Evolutionary conservation across 2,113 vertebrate genomes (phyloP), one percentile per base, ranked within the genome.

Genomic region (Periophthalmus modestus): DNA sequence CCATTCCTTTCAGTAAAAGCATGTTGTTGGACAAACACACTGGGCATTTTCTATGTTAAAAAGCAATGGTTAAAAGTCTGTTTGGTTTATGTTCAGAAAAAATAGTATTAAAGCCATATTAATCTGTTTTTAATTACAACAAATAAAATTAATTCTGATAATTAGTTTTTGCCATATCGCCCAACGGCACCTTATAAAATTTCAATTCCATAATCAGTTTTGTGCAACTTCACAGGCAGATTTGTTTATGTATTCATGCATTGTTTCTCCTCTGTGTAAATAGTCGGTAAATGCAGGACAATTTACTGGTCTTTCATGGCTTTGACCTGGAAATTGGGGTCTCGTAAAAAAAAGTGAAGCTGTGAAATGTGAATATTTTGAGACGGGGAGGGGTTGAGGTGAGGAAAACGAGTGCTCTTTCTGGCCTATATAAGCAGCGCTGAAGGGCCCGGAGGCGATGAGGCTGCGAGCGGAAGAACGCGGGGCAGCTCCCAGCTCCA

Each of bases 361-460:
- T 65, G 62, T 28, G 59, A 12, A 66, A 54, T 66, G 57, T 24
- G 14, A 79, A 73, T 75, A 69, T 74, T 43, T 65, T 43, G 61
- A 34, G 15, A 24, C 24, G 5, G 68, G 46, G 19, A 24, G 15
- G 18, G 43, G 15, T n/a, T n/a, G 7, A 73, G 46, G 52, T 66
- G 66, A 79, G 65, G 36, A 79, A n/a, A 79, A 75, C 61, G 2
- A 79, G 66, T 61, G 50, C 68, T 39, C 23, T 73, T 55, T 58
- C 50, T 68, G 61, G 24, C 66, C n/a, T 69, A 57, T 68, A 39
- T 73, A 54, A 75, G 36, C 33, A 52, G 55, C 59, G 57, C 0
- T 69, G 52, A 81, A 81, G 84, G 55, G 71, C 77, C 79, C 77
- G 43, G 2, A 68, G 78, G 79, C 71, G 14, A 36, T 70, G 67